Conservation (phyloP, 2,113 vertebrate genomes). For the Semnopithecus entellus region DNA sequence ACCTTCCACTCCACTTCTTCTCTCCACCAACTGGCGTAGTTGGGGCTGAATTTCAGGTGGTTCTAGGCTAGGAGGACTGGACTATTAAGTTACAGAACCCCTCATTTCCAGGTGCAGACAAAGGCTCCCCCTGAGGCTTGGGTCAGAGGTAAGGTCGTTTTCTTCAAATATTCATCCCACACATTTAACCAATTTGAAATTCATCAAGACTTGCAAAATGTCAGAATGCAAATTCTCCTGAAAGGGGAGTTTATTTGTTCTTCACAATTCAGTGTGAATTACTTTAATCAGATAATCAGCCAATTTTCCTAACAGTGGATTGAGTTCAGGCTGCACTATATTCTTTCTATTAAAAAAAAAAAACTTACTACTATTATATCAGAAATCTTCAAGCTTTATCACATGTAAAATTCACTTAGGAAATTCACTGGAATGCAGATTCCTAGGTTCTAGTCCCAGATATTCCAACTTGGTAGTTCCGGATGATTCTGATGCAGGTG, state of each 20-base stretch:
- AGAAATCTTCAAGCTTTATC: constrained; percentile 2
- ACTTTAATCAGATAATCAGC: constrained; percentile 70
- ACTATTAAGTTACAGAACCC: neutral
- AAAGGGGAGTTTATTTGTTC: constrained; percentile 48
- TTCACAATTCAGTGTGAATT: constrained; percentile 55
- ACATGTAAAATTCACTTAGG: neutral
- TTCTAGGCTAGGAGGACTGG: neutral
- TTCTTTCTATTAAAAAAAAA: neutral
- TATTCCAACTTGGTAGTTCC: neutral
- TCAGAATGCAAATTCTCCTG: constrained; percentile 48
- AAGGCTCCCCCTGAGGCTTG: neutral
- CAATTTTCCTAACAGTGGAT: constrained; percentile 47
- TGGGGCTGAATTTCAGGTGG: neutral
- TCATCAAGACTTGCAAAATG: constrained; percentile 45
- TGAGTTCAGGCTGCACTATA: neutral
- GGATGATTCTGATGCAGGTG: neutral
- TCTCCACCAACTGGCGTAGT: too few species aligned
- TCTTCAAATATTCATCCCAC: constrained; percentile 14
- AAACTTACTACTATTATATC: neutral
- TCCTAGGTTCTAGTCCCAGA: neutral
- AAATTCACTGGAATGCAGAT: neutral
- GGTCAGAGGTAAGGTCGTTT: neutral
- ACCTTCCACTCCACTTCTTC: neutral
- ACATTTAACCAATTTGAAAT: constrained; percentile 7
- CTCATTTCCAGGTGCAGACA: neutral